These are phyloP conservation scores for Ceratosolen solmsi DNA, from an alignment of 1,140 invertebrate genomes.

Conservation along the genomic window DNA sequence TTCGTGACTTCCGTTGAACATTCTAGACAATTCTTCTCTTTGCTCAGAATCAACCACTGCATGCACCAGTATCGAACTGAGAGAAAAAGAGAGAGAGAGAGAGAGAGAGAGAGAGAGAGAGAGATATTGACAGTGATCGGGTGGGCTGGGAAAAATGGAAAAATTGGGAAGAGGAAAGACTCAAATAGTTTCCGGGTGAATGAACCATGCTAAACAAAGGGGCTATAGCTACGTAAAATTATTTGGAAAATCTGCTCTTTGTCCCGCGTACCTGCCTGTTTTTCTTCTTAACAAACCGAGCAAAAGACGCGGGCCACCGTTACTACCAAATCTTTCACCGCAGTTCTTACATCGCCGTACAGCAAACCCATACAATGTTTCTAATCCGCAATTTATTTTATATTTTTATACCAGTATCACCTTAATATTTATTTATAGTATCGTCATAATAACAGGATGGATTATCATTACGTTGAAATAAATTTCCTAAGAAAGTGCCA, in stretches of 20 bases:
- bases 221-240: constrained; percentile 61
- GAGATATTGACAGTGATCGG: background rate
- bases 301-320: background rate
- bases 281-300: constrained; percentile 38
- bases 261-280: constrained; percentile 48
- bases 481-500: background rate
- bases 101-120: background rate
- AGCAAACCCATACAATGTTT: background rate
- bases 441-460: background rate
- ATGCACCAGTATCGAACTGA: constrained; percentile 9
- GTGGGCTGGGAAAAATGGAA: constrained; percentile 7
- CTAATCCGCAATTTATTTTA: background rate
- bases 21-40: constrained; percentile 48
- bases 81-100: background rate
- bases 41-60: constrained; percentile 26
- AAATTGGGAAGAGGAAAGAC: constrained; percentile 52
- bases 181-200: constrained; percentile 57
- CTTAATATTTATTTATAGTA: background rate
- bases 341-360: background rate
- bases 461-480: background rate
- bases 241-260: constrained; percentile 66
- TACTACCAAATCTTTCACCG: no score
- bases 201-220: constrained; percentile 59
- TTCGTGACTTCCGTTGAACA: constrained; percentile 52
- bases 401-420: background rate